These are phyloP conservation scores for Leucophenga varia DNA, from an alignment of 1,140 invertebrate genomes.

Conservation along the genomic window DNA sequence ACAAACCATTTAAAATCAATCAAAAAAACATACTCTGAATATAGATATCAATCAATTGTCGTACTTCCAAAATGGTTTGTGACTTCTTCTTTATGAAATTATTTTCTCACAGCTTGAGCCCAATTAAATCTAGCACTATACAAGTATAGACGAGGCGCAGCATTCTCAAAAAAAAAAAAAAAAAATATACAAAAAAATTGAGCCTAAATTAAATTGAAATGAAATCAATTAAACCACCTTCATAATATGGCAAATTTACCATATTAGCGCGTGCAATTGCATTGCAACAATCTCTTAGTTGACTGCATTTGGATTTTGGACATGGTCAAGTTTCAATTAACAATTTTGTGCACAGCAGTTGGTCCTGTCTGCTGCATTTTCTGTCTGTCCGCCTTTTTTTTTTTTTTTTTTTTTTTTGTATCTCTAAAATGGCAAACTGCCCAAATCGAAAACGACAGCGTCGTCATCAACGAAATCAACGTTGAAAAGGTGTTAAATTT, in stretches of 20 bases:
- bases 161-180: too few relatives aligned
- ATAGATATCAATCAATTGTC: too few relatives aligned
- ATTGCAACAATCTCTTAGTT: background rate
- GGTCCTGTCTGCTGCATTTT: too few relatives aligned
- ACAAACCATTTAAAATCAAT: background rate
- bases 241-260: constrained; percentile 52
- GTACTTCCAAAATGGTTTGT: too few relatives aligned
- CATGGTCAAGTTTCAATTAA: constrained; percentile 53
- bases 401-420: too few relatives aligned
- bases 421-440: too few relatives aligned
- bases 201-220: constrained; percentile 50
- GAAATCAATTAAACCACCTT: constrained; percentile 31
- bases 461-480: too few relatives aligned
- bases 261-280: constrained; percentile 27
- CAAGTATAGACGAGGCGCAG: too few relatives aligned
- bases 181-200: constrained; percentile 6
- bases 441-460: too few relatives aligned
- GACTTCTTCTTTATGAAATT: too few relatives aligned
- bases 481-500: constrained; percentile 36
- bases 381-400: too few relatives aligned
- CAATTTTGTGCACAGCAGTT: constrained; percentile 10
- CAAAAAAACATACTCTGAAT: background rate
- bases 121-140: constrained; percentile 40
- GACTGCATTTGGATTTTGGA: constrained; percentile 32
- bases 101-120: constrained; percentile 46